Percentiles rank a stretch among this genome's conserved stretches.
These are phyloP conservation scores for Nylanderia fulva DNA, from an alignment of 1,140 invertebrate genomes.

Conservation along the genomic window DNA sequence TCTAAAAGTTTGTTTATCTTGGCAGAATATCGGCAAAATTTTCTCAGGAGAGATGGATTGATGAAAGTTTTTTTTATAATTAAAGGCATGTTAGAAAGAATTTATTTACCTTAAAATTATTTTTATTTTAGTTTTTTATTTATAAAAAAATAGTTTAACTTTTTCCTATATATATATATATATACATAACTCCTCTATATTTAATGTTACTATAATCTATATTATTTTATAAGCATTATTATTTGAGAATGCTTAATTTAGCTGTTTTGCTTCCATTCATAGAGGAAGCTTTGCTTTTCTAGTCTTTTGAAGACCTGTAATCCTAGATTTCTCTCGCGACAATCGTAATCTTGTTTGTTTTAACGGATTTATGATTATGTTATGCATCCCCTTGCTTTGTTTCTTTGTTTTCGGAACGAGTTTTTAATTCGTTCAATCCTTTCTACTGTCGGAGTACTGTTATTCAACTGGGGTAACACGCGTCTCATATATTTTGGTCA, in stretches of 20 bases:
- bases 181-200: not conserved
- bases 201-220: not conserved
- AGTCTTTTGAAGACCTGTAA: not conserved
- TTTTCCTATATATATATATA: not conserved
- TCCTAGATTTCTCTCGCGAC: not conserved
- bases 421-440: conserved; percentile 48
- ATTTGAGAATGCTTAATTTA: not conserved
- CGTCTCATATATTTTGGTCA: conserved; percentile 62
- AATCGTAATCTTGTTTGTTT: not conserved
- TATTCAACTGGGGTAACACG: conserved; percentile 36
- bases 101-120: not conserved
- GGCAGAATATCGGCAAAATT: not conserved
- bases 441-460: conserved; percentile 46
- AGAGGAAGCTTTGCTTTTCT: no score
- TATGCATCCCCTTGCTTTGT: not conserved
- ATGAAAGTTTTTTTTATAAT: not conserved
- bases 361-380: conserved; percentile 1
- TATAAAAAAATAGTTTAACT: not conserved
- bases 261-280: no score
- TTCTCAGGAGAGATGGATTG: not conserved
- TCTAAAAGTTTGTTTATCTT: conserved; percentile 9
- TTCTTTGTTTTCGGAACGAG: not conserved
- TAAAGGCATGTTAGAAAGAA: not conserved
- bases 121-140: not conserved
- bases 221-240: not conserved